These are phyloP conservation scores for Myotis daubentonii DNA, from an alignment of 2,797 vertebrate genomes.

Conservation along the genomic window DNA sequence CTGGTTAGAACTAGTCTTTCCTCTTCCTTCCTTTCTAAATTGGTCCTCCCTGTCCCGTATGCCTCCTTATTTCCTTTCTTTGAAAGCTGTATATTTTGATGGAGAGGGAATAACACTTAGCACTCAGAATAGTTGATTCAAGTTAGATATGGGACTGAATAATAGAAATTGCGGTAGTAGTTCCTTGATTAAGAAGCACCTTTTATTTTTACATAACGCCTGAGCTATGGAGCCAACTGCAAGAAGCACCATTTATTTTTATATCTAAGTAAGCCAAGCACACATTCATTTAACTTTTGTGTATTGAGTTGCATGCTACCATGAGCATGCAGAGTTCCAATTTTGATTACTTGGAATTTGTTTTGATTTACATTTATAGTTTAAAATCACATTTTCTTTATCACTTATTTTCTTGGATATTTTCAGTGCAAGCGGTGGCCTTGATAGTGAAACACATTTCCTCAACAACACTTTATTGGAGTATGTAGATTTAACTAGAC, in stretches of 20 bases:
- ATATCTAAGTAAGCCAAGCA: not conserved
- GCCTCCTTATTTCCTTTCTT: not conserved
- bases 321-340: not conserved
- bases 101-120: not conserved
- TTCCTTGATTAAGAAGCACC: not conserved
- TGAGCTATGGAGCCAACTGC: not conserved
- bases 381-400: not conserved
- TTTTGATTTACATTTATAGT: not conserved
- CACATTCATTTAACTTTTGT: not conserved
- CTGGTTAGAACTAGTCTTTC: not conserved
- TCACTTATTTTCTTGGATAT: slow-evolving; percentile 38
- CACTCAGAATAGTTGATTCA: not conserved
- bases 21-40: not conserved
- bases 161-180: not conserved
- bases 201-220: not conserved
- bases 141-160: not conserved
- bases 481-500: slow-evolving; percentile 98
- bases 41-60: not conserved
- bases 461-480: slow-evolving; percentile 97
- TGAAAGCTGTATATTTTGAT: not conserved
- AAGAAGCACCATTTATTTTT: not conserved
- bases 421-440: slow-evolving; percentile 95
- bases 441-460: slow-evolving; percentile 98
- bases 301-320: not conserved
- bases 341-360: not conserved